Percentiles rank a stretch among this genome's conserved stretches.
Conservation (phyloP, 2,113 vertebrate genomes). For the Illadopsis cleaveri region DNA sequence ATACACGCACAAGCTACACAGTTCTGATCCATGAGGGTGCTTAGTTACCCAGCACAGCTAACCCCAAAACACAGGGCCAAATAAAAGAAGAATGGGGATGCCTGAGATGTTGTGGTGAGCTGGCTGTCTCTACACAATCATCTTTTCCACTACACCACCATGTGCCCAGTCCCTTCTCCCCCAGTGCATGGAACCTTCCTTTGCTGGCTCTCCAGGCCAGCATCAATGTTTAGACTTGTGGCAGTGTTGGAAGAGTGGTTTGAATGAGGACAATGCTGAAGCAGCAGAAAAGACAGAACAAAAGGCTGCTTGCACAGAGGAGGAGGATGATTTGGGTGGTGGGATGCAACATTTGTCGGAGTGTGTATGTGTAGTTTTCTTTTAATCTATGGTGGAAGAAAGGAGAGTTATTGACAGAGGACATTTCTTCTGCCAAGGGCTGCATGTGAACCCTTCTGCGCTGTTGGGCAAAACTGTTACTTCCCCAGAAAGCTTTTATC, state of each 20-base stretch:
- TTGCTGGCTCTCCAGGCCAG: background rate
- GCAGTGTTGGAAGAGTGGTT: background rate
- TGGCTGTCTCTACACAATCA: background rate
- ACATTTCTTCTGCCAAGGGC: background rate
- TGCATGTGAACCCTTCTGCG: background rate
- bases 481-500: background rate
- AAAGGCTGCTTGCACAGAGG: background rate
- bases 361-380: background rate
- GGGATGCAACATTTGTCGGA: background rate
- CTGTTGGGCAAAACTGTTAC: background rate
- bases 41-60: background rate
- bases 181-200: fast-evolving
- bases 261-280: background rate
- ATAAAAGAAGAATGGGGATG: background rate
- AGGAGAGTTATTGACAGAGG: background rate
- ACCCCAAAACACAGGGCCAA: background rate
- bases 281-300: background rate
- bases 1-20: background rate
- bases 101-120: background rate
- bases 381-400: background rate
- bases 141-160: background rate
- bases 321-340: background rate
- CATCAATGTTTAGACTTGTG: background rate
- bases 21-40: background rate
- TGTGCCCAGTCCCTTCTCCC: background rate